Evolutionary conservation across 2,797 vertebrate genomes (phyloP).

Genomic region (Pteronotus mesoamericanus): DNA sequence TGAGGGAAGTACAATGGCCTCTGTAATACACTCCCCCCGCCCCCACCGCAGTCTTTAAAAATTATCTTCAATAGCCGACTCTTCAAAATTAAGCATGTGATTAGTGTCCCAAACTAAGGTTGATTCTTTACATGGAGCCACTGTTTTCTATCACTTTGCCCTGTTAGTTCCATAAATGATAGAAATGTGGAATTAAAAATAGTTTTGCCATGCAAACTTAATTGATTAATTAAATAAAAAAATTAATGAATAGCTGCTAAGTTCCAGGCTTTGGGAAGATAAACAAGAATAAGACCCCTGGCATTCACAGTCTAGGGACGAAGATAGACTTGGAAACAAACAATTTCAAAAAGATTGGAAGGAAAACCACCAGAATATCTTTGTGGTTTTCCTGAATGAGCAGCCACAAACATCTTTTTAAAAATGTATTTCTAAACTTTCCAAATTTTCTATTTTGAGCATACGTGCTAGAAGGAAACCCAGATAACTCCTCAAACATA

Average conservation of each 20-base stretch:
- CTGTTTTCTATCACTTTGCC: neutral
- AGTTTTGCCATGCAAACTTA: neutral
- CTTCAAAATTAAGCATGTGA: neutral
- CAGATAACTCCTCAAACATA: neutral
- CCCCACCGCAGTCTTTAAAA: neutral
- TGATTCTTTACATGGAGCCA: neutral
- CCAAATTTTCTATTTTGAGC: neutral
- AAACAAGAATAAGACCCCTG: neutral
- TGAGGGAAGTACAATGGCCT: neutral
- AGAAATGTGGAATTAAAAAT: neutral
- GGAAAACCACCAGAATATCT: neutral
- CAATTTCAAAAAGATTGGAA: neutral
- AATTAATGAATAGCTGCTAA: neutral
- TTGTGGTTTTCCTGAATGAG: neutral
- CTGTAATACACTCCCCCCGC: neutral
- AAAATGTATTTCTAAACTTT: constrained; percentile 17
- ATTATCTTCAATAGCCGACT: neutral
- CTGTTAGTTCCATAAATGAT: neutral
- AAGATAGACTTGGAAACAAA: neutral
- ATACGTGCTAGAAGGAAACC: neutral
- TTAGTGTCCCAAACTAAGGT: neutral
- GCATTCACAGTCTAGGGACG: neutral
- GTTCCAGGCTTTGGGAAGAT: neutral
- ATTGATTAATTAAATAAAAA: neutral
- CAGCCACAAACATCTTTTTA: neutral